Evolutionary conservation across 2,888 invertebrate genomes (phyloP).

Genomic region (Tipula helvola): DNA sequence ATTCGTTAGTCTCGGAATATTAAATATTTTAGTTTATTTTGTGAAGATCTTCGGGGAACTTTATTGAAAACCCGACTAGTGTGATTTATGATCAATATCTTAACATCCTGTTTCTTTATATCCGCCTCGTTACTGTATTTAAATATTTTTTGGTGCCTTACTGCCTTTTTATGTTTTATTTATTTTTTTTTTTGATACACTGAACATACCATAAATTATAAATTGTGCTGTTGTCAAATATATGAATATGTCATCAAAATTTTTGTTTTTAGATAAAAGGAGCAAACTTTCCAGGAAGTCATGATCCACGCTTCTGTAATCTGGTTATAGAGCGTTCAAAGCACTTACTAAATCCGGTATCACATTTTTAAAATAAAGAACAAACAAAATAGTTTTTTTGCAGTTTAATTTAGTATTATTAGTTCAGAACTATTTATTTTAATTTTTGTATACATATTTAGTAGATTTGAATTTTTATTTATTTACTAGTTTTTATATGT

Average conservation of each 20-base stretch:
- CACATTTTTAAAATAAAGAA: conserved; percentile 17
- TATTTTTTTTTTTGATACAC: background rate
- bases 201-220: background rate
- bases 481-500: background rate
- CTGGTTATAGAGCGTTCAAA: conserved; percentile 94
- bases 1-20: no score
- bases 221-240: background rate
- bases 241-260: conserved; percentile 9
- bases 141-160: background rate
- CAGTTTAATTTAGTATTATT: background rate
- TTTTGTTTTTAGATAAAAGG: conserved; percentile 68
- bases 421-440: background rate
- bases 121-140: background rate
- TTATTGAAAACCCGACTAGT: no score
- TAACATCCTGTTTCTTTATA: background rate
- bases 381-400: background rate
- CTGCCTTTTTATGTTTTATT: background rate
- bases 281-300: conserved; percentile 90
- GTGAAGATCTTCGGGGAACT: no score
- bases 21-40: no score
- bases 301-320: conserved; percentile 89
- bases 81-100: background rate
- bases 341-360: conserved; percentile 91
- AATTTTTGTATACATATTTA: background rate
- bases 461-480: background rate